Evolutionary conservation across 2,888 invertebrate genomes (phyloP).

Genomic region (Rhamphomyia laevipes): DNA sequence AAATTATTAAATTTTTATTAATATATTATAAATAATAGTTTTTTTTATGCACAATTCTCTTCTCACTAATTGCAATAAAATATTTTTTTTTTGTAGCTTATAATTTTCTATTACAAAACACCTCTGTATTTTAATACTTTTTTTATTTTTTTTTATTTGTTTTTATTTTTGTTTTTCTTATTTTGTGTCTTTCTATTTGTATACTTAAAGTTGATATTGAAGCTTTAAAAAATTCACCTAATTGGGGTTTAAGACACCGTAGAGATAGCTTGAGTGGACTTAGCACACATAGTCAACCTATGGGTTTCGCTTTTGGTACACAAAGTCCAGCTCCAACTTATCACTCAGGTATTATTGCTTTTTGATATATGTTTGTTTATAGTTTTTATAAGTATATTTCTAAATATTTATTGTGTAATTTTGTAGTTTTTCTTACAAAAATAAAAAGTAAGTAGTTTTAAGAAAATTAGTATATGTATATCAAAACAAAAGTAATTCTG

Average conservation of each 20-base stretch:
- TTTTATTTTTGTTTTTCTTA: slow-evolving; percentile 20
- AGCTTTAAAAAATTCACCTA: slow-evolving; percentile 45
- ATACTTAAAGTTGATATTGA: slow-evolving; percentile 44
- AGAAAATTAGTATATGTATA: too few species aligned
- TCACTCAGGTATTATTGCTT: slow-evolving; percentile 33
- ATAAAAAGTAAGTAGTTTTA: too few species aligned
- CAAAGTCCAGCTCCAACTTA: slow-evolving; percentile 39
- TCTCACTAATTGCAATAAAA: neutral
- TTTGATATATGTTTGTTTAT: neutral
- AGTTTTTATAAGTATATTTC: too few species aligned
- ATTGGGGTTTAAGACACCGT: slow-evolving; percentile 42
- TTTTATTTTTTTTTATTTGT: slow-evolving; percentile 15
- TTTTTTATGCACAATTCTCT: too few species aligned
- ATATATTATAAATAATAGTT: too few species aligned
- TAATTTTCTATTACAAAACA: neutral
- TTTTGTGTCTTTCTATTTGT: slow-evolving; percentile 6
- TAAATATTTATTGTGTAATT: too few species aligned
- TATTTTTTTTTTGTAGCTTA: slow-evolving; percentile 5
- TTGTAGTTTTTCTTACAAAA: too few species aligned
- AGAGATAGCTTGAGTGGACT: slow-evolving; percentile 41
- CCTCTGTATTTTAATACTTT: slow-evolving; percentile 14
- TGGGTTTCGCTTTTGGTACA: slow-evolving; percentile 37
- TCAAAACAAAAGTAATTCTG: too few species aligned
- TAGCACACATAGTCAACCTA: slow-evolving; percentile 39
- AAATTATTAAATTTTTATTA: too few species aligned